Conservation (phyloP, 1,140 invertebrate genomes). For the Tetramorium parvispinum region DNA sequence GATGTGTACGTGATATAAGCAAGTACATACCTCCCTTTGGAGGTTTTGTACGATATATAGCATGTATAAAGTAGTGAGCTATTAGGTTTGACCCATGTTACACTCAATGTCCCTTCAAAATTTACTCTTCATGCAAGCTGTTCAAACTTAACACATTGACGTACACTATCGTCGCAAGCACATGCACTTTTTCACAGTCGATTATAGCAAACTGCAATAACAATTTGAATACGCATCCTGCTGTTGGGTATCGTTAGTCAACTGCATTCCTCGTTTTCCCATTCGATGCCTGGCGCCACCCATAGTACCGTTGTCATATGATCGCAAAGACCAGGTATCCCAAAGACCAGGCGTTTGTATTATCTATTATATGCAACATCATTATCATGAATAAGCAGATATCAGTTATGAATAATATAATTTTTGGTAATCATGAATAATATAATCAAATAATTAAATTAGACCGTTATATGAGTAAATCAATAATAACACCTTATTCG, state of each 20-base stretch:
- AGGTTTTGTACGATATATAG: constrained; percentile 8
- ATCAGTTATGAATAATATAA: not conserved
- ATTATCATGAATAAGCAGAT: not conserved
- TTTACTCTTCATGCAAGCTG: constrained; percentile 4
- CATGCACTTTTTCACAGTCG: constrained; percentile 21
- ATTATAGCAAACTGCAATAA: constrained; percentile 76
- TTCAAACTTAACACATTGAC: constrained; percentile 43
- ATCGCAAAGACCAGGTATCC: constrained; percentile 80
- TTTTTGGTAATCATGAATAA: not conserved
- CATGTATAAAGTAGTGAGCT: constrained; percentile 40
- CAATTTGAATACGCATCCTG: constrained; percentile 76
- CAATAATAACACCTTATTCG: too few relatives aligned
- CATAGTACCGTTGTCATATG: constrained; percentile 50
- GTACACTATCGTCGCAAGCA: constrained; percentile 25
- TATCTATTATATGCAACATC: constrained; percentile 81
- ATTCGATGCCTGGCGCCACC: constrained; percentile 77
- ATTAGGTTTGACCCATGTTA: not conserved
- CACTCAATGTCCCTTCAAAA: not conserved
- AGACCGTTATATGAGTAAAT: too few relatives aligned
- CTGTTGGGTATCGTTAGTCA: constrained; percentile 73
- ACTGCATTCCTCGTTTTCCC: constrained; percentile 78
- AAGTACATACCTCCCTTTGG: constrained; percentile 18
- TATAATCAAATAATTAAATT: not conserved
- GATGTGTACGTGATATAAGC: constrained; percentile 32
- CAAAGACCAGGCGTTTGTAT: constrained; percentile 88